Evolutionary conservation across 2,888 invertebrate genomes (phyloP).

Genomic region (Teleiodes luculella): DNA sequence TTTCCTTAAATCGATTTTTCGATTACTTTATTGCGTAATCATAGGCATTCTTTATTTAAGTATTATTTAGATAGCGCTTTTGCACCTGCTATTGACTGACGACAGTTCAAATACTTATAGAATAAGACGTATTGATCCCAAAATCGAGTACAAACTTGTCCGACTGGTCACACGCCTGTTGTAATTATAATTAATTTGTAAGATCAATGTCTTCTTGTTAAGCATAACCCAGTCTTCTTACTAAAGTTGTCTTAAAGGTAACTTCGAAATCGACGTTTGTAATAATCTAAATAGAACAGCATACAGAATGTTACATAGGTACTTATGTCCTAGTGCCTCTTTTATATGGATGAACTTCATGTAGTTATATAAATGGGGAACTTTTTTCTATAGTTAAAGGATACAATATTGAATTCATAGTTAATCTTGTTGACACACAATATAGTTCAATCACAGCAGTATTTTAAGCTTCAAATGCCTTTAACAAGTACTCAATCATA

Average conservation of each 20-base stretch:
- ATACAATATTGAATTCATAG: slow-evolving; percentile 27
- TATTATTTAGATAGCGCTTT: slow-evolving; percentile 39
- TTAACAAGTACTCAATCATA: neutral
- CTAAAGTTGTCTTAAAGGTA: neutral
- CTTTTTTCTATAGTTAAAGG: no score
- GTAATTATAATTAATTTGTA: no score
- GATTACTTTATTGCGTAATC: slow-evolving; percentile 42
- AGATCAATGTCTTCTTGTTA: neutral
- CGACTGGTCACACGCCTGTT: no score
- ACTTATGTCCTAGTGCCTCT: no score
- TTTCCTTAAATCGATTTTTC: slow-evolving; percentile 37
- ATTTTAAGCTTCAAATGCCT: slow-evolving; percentile 4
- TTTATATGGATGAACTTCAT: no score
- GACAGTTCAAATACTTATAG: slow-evolving; percentile 29
- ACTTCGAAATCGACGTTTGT: no score
- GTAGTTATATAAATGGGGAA: no score
- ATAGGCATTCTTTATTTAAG: slow-evolving; percentile 38
- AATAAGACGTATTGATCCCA: slow-evolving; percentile 58
- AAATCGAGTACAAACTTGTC: slow-evolving; percentile 51
- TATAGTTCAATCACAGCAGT: slow-evolving; percentile 2
- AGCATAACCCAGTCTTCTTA: neutral
- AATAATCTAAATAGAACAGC: no score
- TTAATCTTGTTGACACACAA: slow-evolving; percentile 45
- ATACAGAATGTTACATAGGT: no score
- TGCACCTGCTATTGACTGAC: slow-evolving; percentile 29